These are phyloP conservation scores for Dilophus febrilis DNA, from an alignment of 2,888 invertebrate species.

Conservation along the genomic window DNA sequence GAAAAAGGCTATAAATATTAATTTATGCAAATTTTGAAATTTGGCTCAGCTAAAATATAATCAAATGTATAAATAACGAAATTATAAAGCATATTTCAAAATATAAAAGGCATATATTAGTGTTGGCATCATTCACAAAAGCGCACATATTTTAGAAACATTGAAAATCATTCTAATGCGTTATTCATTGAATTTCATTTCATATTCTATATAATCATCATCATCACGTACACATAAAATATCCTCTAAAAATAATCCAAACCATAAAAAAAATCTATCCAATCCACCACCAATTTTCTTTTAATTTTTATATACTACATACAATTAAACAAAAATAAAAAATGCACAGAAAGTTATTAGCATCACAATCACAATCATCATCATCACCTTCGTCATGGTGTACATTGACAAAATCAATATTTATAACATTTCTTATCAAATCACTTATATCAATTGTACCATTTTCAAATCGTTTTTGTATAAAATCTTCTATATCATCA, in stretches of 20 bases:
- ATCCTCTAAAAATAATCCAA: background rate
- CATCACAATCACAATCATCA: background rate
- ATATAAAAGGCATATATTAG: no score
- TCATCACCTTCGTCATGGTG: background rate
- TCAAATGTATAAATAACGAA: no score
- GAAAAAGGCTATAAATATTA: no score
- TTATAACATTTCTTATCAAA: background rate
- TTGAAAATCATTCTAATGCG: no score
- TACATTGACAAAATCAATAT: background rate
- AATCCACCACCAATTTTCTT: background rate
- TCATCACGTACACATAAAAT: no score
- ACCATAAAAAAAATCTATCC: background rate
- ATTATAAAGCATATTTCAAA: no score
- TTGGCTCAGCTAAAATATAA: no score
- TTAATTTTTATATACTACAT: background rate
- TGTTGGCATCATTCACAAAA: no score
- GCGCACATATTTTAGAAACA: no score
- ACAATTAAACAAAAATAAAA: background rate
- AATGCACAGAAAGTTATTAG: background rate
- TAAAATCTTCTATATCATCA: background rate
- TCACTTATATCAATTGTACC: background rate
- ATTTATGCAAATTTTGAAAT: no score
- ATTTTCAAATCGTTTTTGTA: constrained; percentile 12
- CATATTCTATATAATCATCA: no score
- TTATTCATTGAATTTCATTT: no score